Conservation (phyloP, 35 echinoderm and acorn worm species). For the Anneissia japonica region DNA sequence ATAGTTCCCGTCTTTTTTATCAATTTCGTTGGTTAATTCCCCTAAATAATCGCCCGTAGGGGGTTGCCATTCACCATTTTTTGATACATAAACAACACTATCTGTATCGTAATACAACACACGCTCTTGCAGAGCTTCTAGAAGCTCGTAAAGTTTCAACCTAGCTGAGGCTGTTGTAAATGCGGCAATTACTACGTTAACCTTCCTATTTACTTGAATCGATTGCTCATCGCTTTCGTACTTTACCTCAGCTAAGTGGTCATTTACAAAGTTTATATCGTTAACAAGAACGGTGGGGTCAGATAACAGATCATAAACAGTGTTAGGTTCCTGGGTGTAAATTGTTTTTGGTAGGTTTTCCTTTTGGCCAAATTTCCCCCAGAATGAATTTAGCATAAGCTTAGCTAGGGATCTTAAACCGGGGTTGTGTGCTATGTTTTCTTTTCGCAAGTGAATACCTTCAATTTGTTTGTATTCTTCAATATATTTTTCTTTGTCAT, state of each 20-base stretch:
- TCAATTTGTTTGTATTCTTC: slow-evolving; percentile 1
- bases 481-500: slow-evolving; percentile 10
- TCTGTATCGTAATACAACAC: slow-evolving; percentile 4
- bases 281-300: no score
- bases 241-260: neutral
- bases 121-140: neutral
- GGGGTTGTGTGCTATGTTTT: slow-evolving; percentile 7
- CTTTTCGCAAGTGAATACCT: slow-evolving; percentile 12
- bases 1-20: slow-evolving; percentile 4
- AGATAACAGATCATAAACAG: neutral
- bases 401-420: neutral
- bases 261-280: neutral
- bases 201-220: no score
- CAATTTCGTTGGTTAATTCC: slow-evolving; percentile 24
- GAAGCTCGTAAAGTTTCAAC: neutral
- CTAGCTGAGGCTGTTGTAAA: neutral
- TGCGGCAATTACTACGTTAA: no score
- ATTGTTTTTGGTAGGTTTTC: neutral
- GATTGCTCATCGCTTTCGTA: neutral
- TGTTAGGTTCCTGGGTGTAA: neutral
- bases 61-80: neutral
- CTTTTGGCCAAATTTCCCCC: slow-evolving; percentile 27
- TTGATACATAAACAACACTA: neutral
- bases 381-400: neutral
- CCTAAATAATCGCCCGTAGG: neutral